A percentile compares a stretch with the other conserved stretches of the same genome.
Conservation (phyloP, 2,797 vertebrate species). For the Melanotaenia pygmaea region DNA sequence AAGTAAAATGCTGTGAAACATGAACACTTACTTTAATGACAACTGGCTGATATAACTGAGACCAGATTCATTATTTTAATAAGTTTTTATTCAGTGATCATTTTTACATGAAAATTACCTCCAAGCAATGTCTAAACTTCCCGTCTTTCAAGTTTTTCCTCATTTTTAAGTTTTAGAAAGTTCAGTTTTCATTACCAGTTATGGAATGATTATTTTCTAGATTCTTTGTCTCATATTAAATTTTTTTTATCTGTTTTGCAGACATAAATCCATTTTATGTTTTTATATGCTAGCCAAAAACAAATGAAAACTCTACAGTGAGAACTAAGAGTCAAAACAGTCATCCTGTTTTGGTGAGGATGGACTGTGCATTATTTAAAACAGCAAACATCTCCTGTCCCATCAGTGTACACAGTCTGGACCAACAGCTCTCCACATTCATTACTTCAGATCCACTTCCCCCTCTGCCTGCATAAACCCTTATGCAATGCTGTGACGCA, state of each 20-base stretch:
- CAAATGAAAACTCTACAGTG: too few relatives aligned
- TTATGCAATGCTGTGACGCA: constrained; percentile 71
- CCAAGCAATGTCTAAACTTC: too few relatives aligned
- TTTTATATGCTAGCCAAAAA: too few relatives aligned
- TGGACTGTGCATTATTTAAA: constrained; percentile 11
- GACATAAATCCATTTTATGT: too few relatives aligned
- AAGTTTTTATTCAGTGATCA: too few relatives aligned
- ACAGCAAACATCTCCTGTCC: constrained; percentile 14
- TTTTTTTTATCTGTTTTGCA: too few relatives aligned
- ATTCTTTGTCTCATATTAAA: not conserved
- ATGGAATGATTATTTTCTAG: not conserved
- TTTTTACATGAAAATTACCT: too few relatives aligned
- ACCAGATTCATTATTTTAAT: too few relatives aligned
- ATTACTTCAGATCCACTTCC: constrained; percentile 55
- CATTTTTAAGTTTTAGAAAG: too few relatives aligned
- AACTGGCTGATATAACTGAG: not conserved
- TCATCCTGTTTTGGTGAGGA: not conserved
- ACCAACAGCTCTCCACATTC: constrained; percentile 37
- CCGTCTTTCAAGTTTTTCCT: too few relatives aligned
- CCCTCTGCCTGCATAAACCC: constrained; percentile 37
- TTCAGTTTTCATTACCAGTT: too few relatives aligned
- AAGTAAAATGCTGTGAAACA: not conserved
- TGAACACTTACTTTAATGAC: not conserved
- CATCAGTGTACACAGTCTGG: constrained; percentile 18
- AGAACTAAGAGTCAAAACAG: not conserved